Base-by-base conservation (phyloP, 2,113 vertebrate species). In the Caretta caretta region DNA sequence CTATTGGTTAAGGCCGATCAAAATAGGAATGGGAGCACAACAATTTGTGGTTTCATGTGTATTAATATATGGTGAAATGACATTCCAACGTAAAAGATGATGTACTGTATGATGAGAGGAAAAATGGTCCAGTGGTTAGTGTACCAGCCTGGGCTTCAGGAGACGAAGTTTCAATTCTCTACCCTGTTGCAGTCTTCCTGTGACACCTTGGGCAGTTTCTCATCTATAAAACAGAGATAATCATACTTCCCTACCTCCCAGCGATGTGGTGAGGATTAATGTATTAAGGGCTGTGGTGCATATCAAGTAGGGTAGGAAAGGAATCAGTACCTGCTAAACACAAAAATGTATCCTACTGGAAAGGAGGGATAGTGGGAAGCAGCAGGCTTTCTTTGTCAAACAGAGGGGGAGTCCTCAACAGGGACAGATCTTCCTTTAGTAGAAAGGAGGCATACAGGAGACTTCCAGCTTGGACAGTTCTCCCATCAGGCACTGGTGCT, bases 241-340 rank as follows among this genome's bases (percentile, higher is more conserved):
- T 65, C 17, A 29, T 62, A 62, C 59, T 1, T 65, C 9, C 10
- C 50, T 2, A 0, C 1, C 3, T 1, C 5, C 20, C 7, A 17
- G 59, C 7, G 20, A 16, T 49, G 27, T 10, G 57, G 17, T n/a
- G 57, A 54, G 49, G n/a, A 48, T 14, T 10, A 1, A 1, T 35
- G 46, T 57, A 13, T 56, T 75, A 25, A 14, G 10, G 8, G 0
- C 76, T 3, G 31, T 65, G 31, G 35, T 35, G 75, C 25, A 8
- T n/a, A 46, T 25, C 35, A 3, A 5, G 17, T 24, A 6, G 1
- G 22, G 13, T 4, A 14, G 59, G 62, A 0, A 0, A 0, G 48
- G 38, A 4, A 2, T 5, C 4, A 8, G 75, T 46, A 46, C 11
- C 75, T 24, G 22, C 42, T 11, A 38, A 75, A 13, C 80, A 86